A percentile compares a stretch with the other conserved stretches of the same genome.
Evolutionary conservation across 1,140 invertebrate species (phyloP).

Genomic region (Euwallacea fornicatus): DNA sequence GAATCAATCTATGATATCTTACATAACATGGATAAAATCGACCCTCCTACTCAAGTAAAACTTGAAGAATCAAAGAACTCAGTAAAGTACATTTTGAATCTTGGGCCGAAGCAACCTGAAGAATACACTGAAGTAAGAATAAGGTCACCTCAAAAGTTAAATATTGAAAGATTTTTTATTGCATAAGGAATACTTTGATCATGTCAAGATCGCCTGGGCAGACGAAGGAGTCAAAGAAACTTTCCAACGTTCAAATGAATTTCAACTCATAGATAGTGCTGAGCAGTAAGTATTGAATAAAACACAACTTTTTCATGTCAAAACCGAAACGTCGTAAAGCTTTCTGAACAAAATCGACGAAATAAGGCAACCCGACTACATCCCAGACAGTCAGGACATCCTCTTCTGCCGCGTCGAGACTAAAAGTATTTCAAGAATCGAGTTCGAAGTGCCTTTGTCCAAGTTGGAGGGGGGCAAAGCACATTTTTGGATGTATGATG

Average conservation of each 20-base stretch:
- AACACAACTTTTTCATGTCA: neutral
- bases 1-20: conserved; percentile 68
- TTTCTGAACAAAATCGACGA: conserved; percentile 67
- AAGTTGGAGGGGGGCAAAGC: conserved; percentile 66
- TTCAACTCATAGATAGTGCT: conserved; percentile 78
- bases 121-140: conserved; percentile 59
- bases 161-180: conserved; percentile 10
- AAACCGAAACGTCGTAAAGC: conserved; percentile 51
- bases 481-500: conserved; percentile 77
- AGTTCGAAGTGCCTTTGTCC: conserved; percentile 70
- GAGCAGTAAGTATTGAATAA: conserved; percentile 66
- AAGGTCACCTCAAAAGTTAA: neutral
- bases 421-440: conserved; percentile 71
- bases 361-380: conserved; percentile 62
- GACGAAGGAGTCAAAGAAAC: conserved; percentile 71
- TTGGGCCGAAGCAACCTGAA: conserved; percentile 56
- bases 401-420: conserved; percentile 70
- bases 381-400: conserved; percentile 71
- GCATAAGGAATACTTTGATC: conserved; percentile 69
- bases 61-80: conserved; percentile 56
- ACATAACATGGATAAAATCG: conserved; percentile 58
- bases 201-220: conserved; percentile 63
- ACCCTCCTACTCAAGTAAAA: conserved; percentile 55
- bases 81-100: conserved; percentile 59
- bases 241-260: conserved; percentile 74